Base-by-base conservation (phyloP, 2,797 vertebrate genomes). In the Neoniphon sammara region DNA sequence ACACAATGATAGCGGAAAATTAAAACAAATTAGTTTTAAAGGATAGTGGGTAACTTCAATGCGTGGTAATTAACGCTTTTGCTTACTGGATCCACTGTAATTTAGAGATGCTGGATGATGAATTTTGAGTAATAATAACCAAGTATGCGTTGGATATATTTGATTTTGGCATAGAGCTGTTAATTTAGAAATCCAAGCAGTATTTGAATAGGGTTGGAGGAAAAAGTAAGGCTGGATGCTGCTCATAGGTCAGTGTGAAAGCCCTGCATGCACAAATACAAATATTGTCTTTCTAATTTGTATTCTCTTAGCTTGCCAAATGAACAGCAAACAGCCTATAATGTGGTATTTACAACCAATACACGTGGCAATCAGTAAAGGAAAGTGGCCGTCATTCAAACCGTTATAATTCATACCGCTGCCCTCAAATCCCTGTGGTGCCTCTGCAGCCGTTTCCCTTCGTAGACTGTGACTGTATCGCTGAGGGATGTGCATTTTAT, bases 361-460 rank as follows among this genome's bases (percentile, higher is more conserved):
- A 20, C 1, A 15, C 61, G 36, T 68, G 9, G 46, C 71, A 61
- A 70, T 64, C 44, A 36, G 4, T 20, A 5, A 55, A 42, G 52
- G 59, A 23, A 64, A 72, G 30, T 30, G n/a, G 5, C 68, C 18
- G 18, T 70, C 77, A 53, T 77, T 78, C 68, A 42, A 39, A 20
- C 47, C 50, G 20, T n/a, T 69, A 21, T 62, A 67, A 79, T 81
- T 83, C 49, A 44, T 47, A 58, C 70, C 68, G 65, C 36, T 66
- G 39, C 73, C 69, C 61, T 68, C 42, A 61, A 80, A 75, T 69
- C 75, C 42, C 58, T 5, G 4, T 9, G 14, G 56, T 39, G 49
- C 61, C 52, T 67, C 44, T 63, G 68, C 27, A 31, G 21, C 53
- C 14, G 44, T 64, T 66, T 36, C 54, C 50, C 39, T 70, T 47